phyloP scores from a whole-genome alignment of 1,140 invertebrate species.

The Ooceraea biroi region DNA sequence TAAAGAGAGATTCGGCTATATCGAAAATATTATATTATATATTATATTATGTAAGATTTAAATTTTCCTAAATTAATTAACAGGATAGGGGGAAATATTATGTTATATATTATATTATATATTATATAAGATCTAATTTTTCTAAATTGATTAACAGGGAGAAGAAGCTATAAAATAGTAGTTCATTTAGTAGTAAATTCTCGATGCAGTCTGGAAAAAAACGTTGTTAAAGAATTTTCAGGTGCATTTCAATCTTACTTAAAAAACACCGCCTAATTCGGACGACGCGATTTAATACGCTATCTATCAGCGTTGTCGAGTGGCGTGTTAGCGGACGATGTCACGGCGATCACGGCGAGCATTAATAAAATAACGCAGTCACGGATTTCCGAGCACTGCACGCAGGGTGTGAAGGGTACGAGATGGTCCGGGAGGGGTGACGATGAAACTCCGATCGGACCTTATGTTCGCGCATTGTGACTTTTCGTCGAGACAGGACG shows the following conservation, averaged over 20 bases:
- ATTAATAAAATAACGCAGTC: slow-evolving; percentile 82
- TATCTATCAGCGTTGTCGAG: slow-evolving; percentile 40
- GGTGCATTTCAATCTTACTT: slow-evolving; percentile 16
- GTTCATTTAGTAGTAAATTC: too few species aligned
- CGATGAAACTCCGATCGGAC: slow-evolving; percentile 72
- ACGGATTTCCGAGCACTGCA: slow-evolving; percentile 72
- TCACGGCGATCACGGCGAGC: slow-evolving; percentile 60
- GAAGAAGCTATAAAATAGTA: too few species aligned
- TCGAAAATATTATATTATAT: too few species aligned
- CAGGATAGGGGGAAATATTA: too few species aligned
- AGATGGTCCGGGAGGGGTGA: slow-evolving; percentile 55
- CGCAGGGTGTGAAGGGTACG: slow-evolving; percentile 18
- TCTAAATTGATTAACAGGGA: too few species aligned
- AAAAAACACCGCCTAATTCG: slow-evolving; percentile 21
- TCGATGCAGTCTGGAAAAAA: too few species aligned
- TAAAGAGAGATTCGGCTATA: too few species aligned
- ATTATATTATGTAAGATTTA: too few species aligned
- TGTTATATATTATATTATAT: too few species aligned
- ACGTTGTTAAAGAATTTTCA: neutral
- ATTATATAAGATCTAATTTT: too few species aligned
- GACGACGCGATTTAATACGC: slow-evolving; percentile 9
- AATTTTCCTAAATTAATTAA: too few species aligned
- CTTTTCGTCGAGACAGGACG: slow-evolving; percentile 51
- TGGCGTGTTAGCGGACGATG: slow-evolving; percentile 72
- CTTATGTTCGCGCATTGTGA: slow-evolving; percentile 82